A percentile compares a stretch with the other conserved stretches of the same genome.
Evolutionary conservation across 2,888 invertebrate genomes (phyloP).

Genomic region (Colletes collaris): DNA sequence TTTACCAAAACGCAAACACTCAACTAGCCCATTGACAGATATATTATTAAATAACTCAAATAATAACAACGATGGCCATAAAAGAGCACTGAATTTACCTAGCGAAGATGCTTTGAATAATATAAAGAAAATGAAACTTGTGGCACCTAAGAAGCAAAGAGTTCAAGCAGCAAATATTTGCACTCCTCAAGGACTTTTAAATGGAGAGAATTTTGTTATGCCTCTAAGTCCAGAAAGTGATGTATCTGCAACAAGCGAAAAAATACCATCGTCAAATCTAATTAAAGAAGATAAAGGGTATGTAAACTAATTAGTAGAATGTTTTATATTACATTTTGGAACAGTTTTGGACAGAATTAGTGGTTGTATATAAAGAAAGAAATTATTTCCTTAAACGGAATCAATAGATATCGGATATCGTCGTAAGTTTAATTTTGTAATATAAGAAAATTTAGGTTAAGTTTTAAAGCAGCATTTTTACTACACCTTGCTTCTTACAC

Average conservation of each 20-base stretch:
- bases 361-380: too few relatives aligned
- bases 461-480: too few relatives aligned
- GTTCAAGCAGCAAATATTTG: conserved; percentile 65
- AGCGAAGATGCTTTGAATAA: conserved; percentile 63
- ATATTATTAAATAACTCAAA: conserved; percentile 75
- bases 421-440: too few relatives aligned
- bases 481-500: too few relatives aligned
- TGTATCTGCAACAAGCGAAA: conserved; percentile 80
- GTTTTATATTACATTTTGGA: too few relatives aligned
- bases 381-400: too few relatives aligned
- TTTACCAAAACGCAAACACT: conserved; percentile 73
- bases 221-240: conserved; percentile 83
- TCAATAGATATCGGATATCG: too few relatives aligned
- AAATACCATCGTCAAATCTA: conserved; percentile 69
- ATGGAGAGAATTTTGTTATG: conserved; percentile 81
- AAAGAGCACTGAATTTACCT: conserved; percentile 50
- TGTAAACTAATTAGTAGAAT: conserved; percentile 16
- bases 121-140: conserved; percentile 75
- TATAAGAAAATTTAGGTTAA: too few relatives aligned
- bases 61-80: conserved; percentile 77
- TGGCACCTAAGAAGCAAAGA: conserved; percentile 74
- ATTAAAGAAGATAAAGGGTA: conserved; percentile 80
- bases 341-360: too few relatives aligned
- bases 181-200: conserved; percentile 70
- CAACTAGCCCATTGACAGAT: conserved; percentile 76